Evolutionary conservation across 2,797 vertebrate genomes (phyloP).

Genomic region (Danio choprae): DNA sequence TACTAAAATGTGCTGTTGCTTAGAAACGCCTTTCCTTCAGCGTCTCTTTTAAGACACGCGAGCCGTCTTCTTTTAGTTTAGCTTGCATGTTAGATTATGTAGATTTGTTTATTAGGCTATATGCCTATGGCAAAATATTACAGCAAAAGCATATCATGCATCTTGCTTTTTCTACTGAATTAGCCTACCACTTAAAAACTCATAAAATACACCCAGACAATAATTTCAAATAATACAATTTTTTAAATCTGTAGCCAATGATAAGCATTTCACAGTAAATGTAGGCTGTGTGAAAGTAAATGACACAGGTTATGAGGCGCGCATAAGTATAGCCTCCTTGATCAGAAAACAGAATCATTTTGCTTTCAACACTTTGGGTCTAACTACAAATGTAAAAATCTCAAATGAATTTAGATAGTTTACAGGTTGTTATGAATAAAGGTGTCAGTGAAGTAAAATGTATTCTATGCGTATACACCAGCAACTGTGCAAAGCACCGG

Average conservation of each 20-base stretch:
- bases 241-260: not conserved
- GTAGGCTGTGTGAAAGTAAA: not conserved
- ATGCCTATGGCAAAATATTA: not conserved
- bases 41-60: not conserved
- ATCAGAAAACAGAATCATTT: not conserved
- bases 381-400: not conserved
- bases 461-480: not conserved
- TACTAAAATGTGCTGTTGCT: constrained; percentile 1
- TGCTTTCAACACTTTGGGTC: not conserved
- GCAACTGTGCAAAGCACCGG: not conserved
- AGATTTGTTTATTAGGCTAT: not conserved
- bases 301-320: too few species aligned
- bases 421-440: not conserved
- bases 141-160: not conserved
- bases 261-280: too few species aligned
- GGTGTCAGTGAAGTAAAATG: not conserved
- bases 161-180: not conserved
- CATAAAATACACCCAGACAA: not conserved
- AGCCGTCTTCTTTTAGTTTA: not conserved
- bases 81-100: not conserved
- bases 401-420: not conserved
- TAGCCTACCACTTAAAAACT: not conserved
- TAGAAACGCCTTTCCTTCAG: not conserved
- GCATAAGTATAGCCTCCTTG: not conserved
- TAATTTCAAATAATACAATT: not conserved